Conservation (phyloP, 2,797 vertebrate species). For the Hypotaenidia okinawae region DNA sequence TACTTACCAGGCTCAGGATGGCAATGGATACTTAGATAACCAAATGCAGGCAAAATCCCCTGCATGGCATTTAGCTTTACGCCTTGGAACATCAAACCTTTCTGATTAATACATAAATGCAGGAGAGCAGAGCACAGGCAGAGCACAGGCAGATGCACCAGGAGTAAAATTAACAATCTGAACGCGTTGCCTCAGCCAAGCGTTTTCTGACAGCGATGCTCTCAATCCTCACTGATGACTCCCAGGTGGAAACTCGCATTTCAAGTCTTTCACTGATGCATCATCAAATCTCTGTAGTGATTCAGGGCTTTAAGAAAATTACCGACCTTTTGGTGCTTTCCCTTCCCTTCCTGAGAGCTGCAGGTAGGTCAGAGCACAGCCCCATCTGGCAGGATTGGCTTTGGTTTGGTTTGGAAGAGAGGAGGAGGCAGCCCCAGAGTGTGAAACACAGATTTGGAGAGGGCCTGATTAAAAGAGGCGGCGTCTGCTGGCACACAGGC, state of each 20-base stretch:
- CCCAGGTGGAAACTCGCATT: neutral
- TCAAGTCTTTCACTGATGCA: neutral
- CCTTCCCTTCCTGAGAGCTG: neutral
- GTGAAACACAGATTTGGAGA: neutral
- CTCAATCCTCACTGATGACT: neutral
- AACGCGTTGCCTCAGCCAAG: neutral
- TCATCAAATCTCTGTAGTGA: neutral
- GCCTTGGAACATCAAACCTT: neutral
- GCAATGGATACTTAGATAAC: neutral
- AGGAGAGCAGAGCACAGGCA: neutral
- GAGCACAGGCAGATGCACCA: neutral
- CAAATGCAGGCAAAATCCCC: neutral
- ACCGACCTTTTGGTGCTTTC: neutral
- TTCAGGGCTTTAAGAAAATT: neutral
- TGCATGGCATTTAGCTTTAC: neutral
- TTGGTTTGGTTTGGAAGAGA: neutral
- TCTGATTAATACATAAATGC: neutral
- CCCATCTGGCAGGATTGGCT: neutral
- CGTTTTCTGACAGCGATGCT: fast-evolving
- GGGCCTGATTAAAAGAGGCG: neutral
- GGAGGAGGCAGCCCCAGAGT: neutral
- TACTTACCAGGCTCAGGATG: neutral
- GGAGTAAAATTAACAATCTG: neutral
- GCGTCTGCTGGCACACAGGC: neutral
- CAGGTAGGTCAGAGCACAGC: neutral